A percentile compares a stretch with the other conserved stretches of the same genome.
phyloP scores from a whole-genome alignment of 1,140 invertebrate genomes.

The Phthorimaea operculella region DNA sequence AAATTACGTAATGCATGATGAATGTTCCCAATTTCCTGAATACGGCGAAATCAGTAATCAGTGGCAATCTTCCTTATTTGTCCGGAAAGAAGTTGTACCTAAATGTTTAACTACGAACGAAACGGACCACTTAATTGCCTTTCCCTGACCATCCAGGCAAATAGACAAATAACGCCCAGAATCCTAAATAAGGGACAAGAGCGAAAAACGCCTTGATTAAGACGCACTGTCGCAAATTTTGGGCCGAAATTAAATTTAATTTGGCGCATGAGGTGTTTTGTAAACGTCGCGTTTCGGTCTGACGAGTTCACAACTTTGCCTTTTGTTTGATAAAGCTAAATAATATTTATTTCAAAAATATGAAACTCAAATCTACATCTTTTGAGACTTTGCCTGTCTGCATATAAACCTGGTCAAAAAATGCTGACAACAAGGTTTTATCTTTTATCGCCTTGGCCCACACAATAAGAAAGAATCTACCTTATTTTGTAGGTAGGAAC shows the following conservation, averaged over 20 bases:
- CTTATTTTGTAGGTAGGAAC: no score
- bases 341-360: no score
- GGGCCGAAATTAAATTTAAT: constrained; percentile 40
- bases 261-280: constrained; percentile 39
- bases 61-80: constrained; percentile 1
- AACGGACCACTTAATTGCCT: constrained; percentile 15
- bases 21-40: constrained; percentile 3
- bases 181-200: constrained; percentile 16
- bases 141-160: constrained; percentile 19
- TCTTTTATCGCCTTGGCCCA: no score
- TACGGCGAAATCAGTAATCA: neutral
- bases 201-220: constrained; percentile 20
- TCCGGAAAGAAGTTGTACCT: constrained; percentile 2
- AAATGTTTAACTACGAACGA: constrained; percentile 6
- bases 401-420: no score
- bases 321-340: constrained; percentile 50
- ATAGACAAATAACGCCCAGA: constrained; percentile 11
- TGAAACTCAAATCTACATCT: no score
- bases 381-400: no score
- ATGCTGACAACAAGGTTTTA: no score
- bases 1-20: neutral
- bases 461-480: no score
- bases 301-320: constrained; percentile 54
- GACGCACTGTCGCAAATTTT: constrained; percentile 2
- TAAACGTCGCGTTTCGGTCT: constrained; percentile 40